Evolutionary conservation across 2,888 invertebrate genomes (phyloP).

Genomic region (Acanthosoma haemorrhoidale): DNA sequence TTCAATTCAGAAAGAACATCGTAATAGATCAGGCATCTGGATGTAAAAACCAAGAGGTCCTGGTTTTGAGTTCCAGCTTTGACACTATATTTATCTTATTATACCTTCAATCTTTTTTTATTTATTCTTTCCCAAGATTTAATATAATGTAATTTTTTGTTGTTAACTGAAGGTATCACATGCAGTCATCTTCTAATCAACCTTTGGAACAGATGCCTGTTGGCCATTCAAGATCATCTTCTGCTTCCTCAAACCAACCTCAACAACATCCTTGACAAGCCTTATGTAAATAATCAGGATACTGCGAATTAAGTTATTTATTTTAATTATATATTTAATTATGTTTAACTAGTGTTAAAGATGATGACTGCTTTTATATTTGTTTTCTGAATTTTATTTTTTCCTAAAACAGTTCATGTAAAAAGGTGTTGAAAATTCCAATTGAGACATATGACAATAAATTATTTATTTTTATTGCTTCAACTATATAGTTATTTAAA

Average conservation of each 20-base stretch:
- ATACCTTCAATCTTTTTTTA: too few species aligned
- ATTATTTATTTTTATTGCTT: slow-evolving; percentile 7
- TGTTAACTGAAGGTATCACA: slow-evolving; percentile 35
- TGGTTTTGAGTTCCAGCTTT: too few species aligned
- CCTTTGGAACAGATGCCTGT: slow-evolving; percentile 66
- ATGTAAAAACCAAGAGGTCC: too few species aligned
- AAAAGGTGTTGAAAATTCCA: background rate
- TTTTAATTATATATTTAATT: background rate
- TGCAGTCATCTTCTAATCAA: slow-evolving; percentile 42
- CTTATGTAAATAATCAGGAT: background rate
- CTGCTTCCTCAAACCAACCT: slow-evolving; percentile 41
- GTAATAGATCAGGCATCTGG: too few species aligned
- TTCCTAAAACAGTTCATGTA: background rate
- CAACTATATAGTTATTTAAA: background rate
- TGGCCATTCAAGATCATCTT: slow-evolving; percentile 59
- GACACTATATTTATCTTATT: too few species aligned
- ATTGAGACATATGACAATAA: slow-evolving; percentile 3
- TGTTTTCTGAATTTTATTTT: background rate
- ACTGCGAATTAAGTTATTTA: background rate
- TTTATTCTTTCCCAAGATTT: too few species aligned
- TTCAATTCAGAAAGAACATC: too few species aligned
- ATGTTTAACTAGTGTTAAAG: background rate
- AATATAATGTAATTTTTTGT: background rate
- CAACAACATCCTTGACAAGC: slow-evolving; percentile 22
- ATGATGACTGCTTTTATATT: background rate